Base-by-base conservation (phyloP, 2,797 vertebrate genomes). In the Distichodus sexfasciatus region DNA sequence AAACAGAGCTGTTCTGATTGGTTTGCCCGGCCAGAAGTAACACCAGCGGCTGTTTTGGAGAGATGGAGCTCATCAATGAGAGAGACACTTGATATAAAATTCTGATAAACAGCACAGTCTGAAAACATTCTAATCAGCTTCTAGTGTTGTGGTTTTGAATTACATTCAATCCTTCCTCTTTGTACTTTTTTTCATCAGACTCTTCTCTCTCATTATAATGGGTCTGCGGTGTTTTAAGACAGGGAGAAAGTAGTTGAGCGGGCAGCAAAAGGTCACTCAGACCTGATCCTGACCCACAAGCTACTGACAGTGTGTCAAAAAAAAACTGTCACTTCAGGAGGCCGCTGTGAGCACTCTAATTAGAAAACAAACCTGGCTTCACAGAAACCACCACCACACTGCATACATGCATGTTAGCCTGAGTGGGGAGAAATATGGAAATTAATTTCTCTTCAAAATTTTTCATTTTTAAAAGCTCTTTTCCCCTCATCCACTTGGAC, bases 231-330 rank as follows among this genome's bases (percentile, higher is more conserved):
- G n/a, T n/a, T n/a, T n/a, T n/a, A n/a, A n/a, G 86, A 85, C 82
- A 77, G 79, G 66, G 64, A 72, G 65, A 76, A 59, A 77, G 81
- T 73, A 55, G 75, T 76, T 70, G 63, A 73, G 79, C 82, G 80
- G 83, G 80, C 82, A 74, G 78, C 82, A 79, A 89, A 89, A 87
- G 85, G 86, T 88, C 86, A 84, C 40, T 31, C 64, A 17, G 23
- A 63, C 61, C 66, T 79, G 76, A 48, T 38, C 36, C 51, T 62
- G 78, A 78, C 81, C 79, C 66, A 79, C 72, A 75, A 66, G 72
- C 80, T 78, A 82, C 84, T 87, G 79, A 82, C 82, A 80, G 72
- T 76, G 72, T 87, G 84, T 84, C 87, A 86, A 68, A 77, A 68
- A 76, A 60, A 68, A 83, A 88, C 86, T 83, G 84, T 86, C 81